Evolutionary conservation across 2,888 invertebrate species (phyloP), one percentile per base, ranked within the genome.

Genomic region (Elegia similella): DNA sequence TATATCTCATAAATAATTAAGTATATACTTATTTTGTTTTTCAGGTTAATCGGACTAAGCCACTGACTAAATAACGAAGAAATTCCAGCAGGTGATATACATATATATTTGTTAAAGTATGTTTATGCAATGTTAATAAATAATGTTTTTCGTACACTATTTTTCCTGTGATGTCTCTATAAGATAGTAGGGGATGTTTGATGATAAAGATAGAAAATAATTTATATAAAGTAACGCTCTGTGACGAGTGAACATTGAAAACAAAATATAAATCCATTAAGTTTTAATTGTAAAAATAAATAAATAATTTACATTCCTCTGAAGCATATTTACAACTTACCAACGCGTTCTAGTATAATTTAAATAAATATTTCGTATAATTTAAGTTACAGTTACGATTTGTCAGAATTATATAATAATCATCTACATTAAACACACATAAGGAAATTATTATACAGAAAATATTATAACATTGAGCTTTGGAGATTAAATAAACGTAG

Each of bases 291-390:
- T 74, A 74, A 80, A 75, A 87, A 87, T 87, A 88, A 89, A 88
- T 89, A 84, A 89, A 86, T 89, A 90, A 90, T 88, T 87, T 88
- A 89, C 83, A 86, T 76, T 66, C 72, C 63, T 67, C 67, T 63
- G 57, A 84, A 88, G 88, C 86, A 64, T 89, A 90, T 90, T 81
- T 90, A 90, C 90, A 90, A 74, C 84, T 86, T 88, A 82, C 61
- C 62, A 73, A 78, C 76, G 63, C 64, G 69, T 67, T 72, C 75
- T 42, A 76, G 72, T 77, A 78, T 78, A 76, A 68, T 69, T 72
- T 59, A 65, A 67, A 67, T 64, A 68, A 66, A 60, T 68, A 67
- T 59, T 59, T 63, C 54, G 58, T 65, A 38, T 66, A 63, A 65
- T 61, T 68, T 66, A 67, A 63, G 30, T 42, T 43, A 52, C 30